Evolutionary conservation across 2,888 invertebrate species (phyloP), one percentile per base, ranked within the genome.

Genomic region (Morpho achilles): DNA sequence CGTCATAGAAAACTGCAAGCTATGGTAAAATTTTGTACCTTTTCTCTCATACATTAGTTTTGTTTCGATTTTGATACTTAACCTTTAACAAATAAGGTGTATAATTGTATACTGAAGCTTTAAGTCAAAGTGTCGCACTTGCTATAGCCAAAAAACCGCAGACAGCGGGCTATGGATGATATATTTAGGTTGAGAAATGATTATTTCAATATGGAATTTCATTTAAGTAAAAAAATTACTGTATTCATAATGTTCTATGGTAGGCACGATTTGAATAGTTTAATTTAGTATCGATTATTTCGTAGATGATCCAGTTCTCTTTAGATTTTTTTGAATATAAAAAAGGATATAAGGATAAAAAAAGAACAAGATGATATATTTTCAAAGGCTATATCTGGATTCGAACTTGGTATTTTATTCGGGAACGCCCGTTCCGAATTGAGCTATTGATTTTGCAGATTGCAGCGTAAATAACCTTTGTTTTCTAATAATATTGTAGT

Each of bases 91-190:
- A 7, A 44, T 63, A 63, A 16, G 47, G 45, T 54, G 32, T 16
- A 59, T 16, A 47, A 7, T 32, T 42, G 41, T 32, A 22, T 48
- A 7, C 39, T 51, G 51, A 16, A 22, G 22, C 4, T n/a, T 42
- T 40, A 47, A 55, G 16, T 46, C 55, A 58, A 53, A 59, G 22
- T 54, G 54, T 55, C 54, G 58, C 61, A 58, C 58, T 58, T 61
- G 54, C 60, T 74, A 60, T 70, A 70, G 74, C 82, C 80, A 63
- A 77, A 75, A 23, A 72, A 77, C 81, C 82, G 67, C 79, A 79
- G 77, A 74, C 82, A 81, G 75, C 81, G 79, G 82, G 71, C 75
- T 71, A 73, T 64, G 69, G 68, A 67, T 74, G 79, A 75, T 77
- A 78, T 74, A 58, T 74, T 73, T 70, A 69, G 73, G 69, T 56